Conservation (phyloP, 2,888 invertebrate genomes). For the Polyommatus icarus region DNA sequence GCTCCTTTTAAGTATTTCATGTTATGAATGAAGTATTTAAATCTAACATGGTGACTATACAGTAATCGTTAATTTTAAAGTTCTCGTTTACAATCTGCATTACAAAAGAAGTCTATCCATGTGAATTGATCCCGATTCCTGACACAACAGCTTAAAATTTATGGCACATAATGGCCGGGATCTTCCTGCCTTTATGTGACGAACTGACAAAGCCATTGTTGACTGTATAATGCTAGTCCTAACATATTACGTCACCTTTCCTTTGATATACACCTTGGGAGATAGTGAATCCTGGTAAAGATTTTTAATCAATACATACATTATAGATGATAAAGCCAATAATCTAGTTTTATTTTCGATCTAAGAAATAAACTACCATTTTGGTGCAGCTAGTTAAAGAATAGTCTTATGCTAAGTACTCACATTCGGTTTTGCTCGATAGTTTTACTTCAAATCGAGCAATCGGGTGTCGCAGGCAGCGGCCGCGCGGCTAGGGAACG, state of each 20-base stretch:
- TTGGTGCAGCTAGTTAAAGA: too few species aligned
- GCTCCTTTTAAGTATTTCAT: too few species aligned
- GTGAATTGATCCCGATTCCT: conserved; percentile 4
- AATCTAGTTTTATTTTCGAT: background rate
- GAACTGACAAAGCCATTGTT: conserved; percentile 9
- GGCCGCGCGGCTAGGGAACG: too few species aligned
- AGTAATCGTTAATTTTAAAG: conserved; percentile 4
- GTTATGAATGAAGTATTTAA: too few species aligned
- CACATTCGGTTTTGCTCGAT: too few species aligned
- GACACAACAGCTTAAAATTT: conserved; percentile 17
- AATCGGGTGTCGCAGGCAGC: too few species aligned
- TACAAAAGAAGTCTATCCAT: background rate
- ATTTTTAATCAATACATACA: background rate
- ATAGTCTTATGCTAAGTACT: too few species aligned
- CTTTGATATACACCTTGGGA: background rate
- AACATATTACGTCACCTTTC: conserved; percentile 11
- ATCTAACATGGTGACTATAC: background rate
- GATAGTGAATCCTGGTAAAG: background rate
- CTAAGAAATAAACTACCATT: too few species aligned
- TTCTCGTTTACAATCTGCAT: background rate
- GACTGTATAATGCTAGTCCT: conserved; percentile 17
- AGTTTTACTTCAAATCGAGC: too few species aligned
- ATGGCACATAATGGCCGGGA: conserved; percentile 16
- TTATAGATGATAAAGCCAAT: background rate
- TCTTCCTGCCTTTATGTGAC: conserved; percentile 27